A percentile compares a stretch with the other conserved stretches of the same genome.
phyloP scores from a whole-genome alignment of 2,888 invertebrate species.

The Melanostoma scalare region DNA sequence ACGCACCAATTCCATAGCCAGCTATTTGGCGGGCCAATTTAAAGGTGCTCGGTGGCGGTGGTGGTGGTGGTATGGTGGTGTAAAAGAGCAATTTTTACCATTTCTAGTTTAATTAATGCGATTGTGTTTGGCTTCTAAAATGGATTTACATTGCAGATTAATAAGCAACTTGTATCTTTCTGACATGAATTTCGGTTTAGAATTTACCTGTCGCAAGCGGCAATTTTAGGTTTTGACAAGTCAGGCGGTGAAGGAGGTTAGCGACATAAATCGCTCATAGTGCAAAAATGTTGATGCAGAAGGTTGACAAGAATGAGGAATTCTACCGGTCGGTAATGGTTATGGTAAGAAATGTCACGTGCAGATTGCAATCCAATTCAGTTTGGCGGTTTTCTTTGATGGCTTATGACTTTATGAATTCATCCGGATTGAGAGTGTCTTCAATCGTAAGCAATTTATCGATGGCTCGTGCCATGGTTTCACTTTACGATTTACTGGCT shows the following conservation, averaged over 20 bases:
- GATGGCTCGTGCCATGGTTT: not conserved
- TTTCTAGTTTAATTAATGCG: constrained; percentile 64
- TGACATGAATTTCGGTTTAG: constrained; percentile 66
- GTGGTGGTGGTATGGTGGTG: not conserved
- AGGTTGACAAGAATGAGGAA: no score
- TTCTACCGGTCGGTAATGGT: no score
- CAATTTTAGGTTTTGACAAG: no score
- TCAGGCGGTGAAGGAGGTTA: not conserved
- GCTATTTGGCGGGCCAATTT: constrained; percentile 55
- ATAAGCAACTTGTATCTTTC: constrained; percentile 41
- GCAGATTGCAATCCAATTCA: constrained; percentile 1
- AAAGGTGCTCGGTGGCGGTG: constrained; percentile 14
- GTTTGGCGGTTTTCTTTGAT: not conserved
- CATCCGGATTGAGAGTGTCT: not conserved
- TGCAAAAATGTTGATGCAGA: no score
- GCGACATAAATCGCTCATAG: no score
- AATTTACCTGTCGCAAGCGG: constrained; percentile 4
- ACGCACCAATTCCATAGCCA: constrained; percentile 3
- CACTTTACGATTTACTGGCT: constrained; percentile 1
- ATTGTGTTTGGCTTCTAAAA: constrained; percentile 65
- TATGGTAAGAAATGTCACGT: not conserved
- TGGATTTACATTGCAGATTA: constrained; percentile 67
- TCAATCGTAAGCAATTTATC: not conserved
- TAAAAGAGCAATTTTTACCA: constrained; percentile 49
- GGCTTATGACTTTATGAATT: not conserved